Base-by-base conservation (phyloP, 1,140 invertebrate genomes). In the Elymnias hypermnestra region DNA sequence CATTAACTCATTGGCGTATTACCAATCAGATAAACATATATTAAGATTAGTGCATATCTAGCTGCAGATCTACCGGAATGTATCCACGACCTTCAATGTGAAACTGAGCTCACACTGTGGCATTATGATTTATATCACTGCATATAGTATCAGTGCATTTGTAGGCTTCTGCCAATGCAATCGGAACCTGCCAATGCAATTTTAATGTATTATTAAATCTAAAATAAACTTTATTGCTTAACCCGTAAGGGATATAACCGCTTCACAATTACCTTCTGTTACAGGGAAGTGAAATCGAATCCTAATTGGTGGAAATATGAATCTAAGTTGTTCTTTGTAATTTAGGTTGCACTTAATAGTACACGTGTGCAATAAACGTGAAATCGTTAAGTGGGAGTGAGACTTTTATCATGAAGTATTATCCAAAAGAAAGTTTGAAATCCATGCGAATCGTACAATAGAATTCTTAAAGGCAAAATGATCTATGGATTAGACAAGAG, bases 91-190 rank as follows among this genome's bases (percentile, higher is more conserved):
- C 67, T 73, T 78, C 63, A 70, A 69, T 62, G 59, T 58, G 68
- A 74, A 37, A 68, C 67, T 38, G 46, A 44, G 52, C 43, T 58
- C 36, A 58, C 47, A 58, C 36, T 60, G 60, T 55, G 44, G 53
- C 59, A 48, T 58, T 41, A 59, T 58, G 59, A 66, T 57, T n/a
- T n/a, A 63, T 35, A 36, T 36, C 17, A 13, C 5, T 36, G 53
- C 57, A 58, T 36, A 36, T 36, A n/a, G n/a, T n/a, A 65, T 59
- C 49, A 54, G 44, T 50, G 57, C 63, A 64, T 62, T 70, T 68
- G 60, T 63, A 56, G 53, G 58, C 58, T 75, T 73, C 67, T 59
- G 56, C 52, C 63, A 63, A 72, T 70, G 72, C 67, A 78, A 75
- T 63, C 44, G 62, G 72, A 78, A 72, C 64, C 71, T 64, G 47